Percentiles rank a stretch among this genome's conserved stretches.
These are phyloP conservation scores for Sialia sialis DNA, from an alignment of 2,113 vertebrate species.

Conservation along the genomic window DNA sequence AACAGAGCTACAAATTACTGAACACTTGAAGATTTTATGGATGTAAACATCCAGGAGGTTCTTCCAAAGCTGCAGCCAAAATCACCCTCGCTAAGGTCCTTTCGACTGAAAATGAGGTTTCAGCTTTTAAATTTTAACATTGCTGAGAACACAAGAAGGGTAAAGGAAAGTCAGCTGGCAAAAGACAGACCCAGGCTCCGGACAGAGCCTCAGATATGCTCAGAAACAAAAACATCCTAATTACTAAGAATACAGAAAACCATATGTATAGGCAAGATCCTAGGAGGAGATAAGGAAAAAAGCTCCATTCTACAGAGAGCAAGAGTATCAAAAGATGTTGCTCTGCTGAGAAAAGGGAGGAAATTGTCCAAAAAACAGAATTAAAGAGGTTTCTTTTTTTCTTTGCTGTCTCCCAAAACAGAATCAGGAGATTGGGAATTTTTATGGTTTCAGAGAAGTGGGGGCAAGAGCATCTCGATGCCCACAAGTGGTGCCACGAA, in stretches of 20 bases:
- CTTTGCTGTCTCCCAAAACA: not conserved
- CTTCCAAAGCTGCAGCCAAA: not conserved
- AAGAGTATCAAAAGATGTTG: not conserved
- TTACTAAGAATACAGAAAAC: conserved; percentile 9
- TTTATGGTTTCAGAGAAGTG: not conserved
- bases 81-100: not conserved
- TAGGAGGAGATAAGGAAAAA: not conserved
- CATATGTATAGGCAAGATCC: not conserved
- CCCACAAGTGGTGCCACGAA: not conserved
- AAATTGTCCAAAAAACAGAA: not conserved
- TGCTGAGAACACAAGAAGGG: not conserved
- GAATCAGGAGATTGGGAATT: not conserved
- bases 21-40: not conserved
- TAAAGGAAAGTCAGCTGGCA: not conserved
- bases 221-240: conserved; percentile 33
- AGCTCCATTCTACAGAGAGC: not conserved
- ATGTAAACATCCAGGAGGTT: not conserved
- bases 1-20: not conserved
- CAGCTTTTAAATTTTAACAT: not conserved
- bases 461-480: not conserved
- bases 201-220: not conserved
- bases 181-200: not conserved
- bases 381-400: not conserved
- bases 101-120: not conserved
- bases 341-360: not conserved